These are phyloP conservation scores for Sympetrum striolatum DNA, from an alignment of 2,888 invertebrate genomes.

Conservation along the genomic window DNA sequence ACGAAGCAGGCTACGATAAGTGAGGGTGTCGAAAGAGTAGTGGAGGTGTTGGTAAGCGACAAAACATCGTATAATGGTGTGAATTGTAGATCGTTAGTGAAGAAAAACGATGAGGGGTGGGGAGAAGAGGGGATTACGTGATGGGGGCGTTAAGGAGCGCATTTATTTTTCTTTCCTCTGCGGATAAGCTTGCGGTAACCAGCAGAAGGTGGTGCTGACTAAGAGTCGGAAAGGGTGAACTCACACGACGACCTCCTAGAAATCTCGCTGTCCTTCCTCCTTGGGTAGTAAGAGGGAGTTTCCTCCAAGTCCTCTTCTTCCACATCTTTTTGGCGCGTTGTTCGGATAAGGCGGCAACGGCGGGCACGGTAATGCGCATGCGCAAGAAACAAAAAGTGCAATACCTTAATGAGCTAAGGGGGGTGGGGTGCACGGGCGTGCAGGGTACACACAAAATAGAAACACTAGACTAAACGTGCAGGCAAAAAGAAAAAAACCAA, in stretches of 20 bases:
- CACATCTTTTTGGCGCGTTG: constrained; percentile 2
- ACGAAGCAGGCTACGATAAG: background rate
- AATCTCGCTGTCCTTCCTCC: constrained; percentile 20
- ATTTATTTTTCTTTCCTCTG: background rate
- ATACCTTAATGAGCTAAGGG: background rate
- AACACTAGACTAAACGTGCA: background rate
- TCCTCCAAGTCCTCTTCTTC: constrained; percentile 14
- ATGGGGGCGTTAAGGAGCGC: background rate
- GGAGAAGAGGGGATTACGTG: background rate
- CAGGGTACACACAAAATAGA: background rate
- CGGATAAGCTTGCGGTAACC: background rate
- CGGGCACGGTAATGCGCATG: background rate
- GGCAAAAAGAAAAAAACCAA: background rate
- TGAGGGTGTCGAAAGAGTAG: background rate
- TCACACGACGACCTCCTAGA: constrained; percentile 39
- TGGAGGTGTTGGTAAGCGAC: background rate
- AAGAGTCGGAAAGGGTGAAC: background rate
- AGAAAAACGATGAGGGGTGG: background rate
- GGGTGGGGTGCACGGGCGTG: background rate
- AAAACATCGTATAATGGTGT: background rate
- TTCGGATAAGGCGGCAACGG: background rate
- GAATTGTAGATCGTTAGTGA: background rate
- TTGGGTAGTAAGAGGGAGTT: background rate
- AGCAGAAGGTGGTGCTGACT: background rate
- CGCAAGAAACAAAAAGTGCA: background rate